These are phyloP conservation scores for Biston betularia DNA, from an alignment of 2,888 invertebrate species.

Conservation along the genomic window DNA sequence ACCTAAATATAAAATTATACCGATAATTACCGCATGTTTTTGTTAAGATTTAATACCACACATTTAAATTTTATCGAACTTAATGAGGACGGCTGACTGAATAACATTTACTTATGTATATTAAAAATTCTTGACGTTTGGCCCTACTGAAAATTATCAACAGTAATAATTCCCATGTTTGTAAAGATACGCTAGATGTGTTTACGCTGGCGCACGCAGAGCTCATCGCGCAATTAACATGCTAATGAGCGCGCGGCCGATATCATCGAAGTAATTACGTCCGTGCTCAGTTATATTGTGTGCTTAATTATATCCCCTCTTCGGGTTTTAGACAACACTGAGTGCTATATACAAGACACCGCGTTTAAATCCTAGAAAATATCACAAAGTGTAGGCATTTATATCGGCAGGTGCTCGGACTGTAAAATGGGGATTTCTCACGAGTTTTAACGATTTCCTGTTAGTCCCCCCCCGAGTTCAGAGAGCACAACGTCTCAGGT, in stretches of 20 bases:
- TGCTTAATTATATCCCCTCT: slow-evolving; percentile 68
- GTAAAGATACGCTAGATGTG: slow-evolving; percentile 42
- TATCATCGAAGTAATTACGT: slow-evolving; percentile 83
- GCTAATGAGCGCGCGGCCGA: slow-evolving; percentile 81
- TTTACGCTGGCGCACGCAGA: slow-evolving; percentile 54
- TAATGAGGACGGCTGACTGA: slow-evolving; percentile 24
- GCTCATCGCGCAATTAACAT: slow-evolving; percentile 81
- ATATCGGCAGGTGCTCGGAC: slow-evolving; percentile 56
- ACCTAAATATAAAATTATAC: slow-evolving; percentile 32
- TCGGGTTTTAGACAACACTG: slow-evolving; percentile 63
- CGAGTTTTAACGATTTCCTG: slow-evolving; percentile 84
- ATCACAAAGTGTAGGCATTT: slow-evolving; percentile 43
- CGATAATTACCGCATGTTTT: slow-evolving; percentile 33
- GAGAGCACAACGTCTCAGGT: slow-evolving; percentile 70
- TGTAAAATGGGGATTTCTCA: slow-evolving; percentile 72
- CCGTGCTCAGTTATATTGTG: slow-evolving; percentile 76
- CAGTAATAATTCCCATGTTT: slow-evolving; percentile 58
- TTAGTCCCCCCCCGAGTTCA: slow-evolving; percentile 68
- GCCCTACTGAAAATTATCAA: slow-evolving; percentile 51
- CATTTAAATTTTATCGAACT: slow-evolving; percentile 30
- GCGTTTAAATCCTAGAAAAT: slow-evolving; percentile 21
- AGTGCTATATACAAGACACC: slow-evolving; percentile 44
- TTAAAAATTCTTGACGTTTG: slow-evolving; percentile 24
- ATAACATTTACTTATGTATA: slow-evolving; percentile 24
- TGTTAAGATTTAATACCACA: slow-evolving; percentile 28